Base-by-base conservation (phyloP, 2,797 vertebrate genomes). In the Epinephelus awoara region DNA sequence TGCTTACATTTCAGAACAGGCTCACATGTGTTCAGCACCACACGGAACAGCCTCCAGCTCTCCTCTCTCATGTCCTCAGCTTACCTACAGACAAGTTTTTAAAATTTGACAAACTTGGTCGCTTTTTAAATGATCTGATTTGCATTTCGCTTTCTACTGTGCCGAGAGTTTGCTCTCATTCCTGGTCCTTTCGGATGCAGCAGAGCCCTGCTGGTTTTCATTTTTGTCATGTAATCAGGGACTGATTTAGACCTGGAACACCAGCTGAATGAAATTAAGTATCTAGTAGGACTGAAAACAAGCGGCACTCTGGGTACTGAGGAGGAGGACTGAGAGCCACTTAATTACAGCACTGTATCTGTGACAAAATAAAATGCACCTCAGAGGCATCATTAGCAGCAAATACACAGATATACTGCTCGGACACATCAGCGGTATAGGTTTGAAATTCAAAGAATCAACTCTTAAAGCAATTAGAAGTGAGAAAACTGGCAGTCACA, bases 201-300 rank as follows among this genome's bases (percentile, higher is more conserved):
- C 80, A 88, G 90, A 91, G 87, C 78, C 90, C 91, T 84, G 92
- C 90, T 92, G 92, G 83, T 91, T 90, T 88, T 86, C 79, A 75
- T 82, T 91, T 91, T 85, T 87, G 76, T 90, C 86, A 88, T 88
- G 85, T 92, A 93, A 93, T 93, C 91, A 93, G 89, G 63, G 83
- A 52, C 88, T 92, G 92, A 93, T 93, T 93, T 93, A 88, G 82
- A 85, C 77, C 66, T 72, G 6, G 88, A 91, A 90, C 92, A 89
- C 88, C 88, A 86, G 82, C 91, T 81, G 89, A 93, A 93, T 91
- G 83, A 92, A 93, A 92, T 92, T 85, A 92, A 76, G 67, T 84
- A 79, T 85, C 83, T 79, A 67, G 80, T 61, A 85, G 79, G 84
- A 86, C 78, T 77, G 84, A 84, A 92, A 92, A 88, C 82, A 89